These are phyloP conservation scores for Athene noctua DNA, from an alignment of 2,113 vertebrate species.

Conservation along the genomic window DNA sequence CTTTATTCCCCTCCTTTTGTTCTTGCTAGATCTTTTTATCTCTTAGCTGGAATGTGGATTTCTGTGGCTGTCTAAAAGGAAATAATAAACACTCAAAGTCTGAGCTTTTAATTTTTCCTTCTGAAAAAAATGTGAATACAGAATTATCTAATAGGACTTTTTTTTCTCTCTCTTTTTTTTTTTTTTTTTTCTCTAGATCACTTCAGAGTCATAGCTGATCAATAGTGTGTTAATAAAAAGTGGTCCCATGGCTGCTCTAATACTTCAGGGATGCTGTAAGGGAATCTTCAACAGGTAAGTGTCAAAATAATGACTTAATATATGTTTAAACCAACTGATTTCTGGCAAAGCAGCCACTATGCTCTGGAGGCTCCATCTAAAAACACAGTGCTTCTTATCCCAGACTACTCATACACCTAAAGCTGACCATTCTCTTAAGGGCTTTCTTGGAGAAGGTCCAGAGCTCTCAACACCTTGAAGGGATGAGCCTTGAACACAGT, in stretches of 20 bases:
- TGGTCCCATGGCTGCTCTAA: not conserved
- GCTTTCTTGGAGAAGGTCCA: constrained; percentile 33
- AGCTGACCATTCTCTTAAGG: not conserved
- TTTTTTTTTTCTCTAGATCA: not conserved
- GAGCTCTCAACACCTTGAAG: constrained; percentile 42
- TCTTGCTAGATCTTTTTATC: constrained; percentile 11
- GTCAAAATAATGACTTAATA: not conserved
- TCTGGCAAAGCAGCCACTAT: not conserved
- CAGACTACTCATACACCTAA: not conserved
- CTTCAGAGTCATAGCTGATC: not conserved
- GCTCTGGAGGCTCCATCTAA: not conserved
- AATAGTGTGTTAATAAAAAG: not conserved
- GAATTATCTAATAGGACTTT: not conserved
- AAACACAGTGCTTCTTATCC: not conserved
- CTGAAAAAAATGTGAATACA: not conserved
- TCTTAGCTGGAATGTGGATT: not conserved
- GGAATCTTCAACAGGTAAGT: not conserved
- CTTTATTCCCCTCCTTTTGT: constrained; percentile 5
- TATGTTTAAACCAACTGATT: not conserved
- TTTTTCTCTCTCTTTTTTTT: not conserved
- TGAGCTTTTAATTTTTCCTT: not conserved
- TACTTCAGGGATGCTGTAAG: not conserved
- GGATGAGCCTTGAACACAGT: not conserved
- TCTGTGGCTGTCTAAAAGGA: not conserved
- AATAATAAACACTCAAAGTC: not conserved